Evolutionary conservation across 1,140 invertebrate species (phyloP).

Genomic region (Probaryconus sp.): DNA sequence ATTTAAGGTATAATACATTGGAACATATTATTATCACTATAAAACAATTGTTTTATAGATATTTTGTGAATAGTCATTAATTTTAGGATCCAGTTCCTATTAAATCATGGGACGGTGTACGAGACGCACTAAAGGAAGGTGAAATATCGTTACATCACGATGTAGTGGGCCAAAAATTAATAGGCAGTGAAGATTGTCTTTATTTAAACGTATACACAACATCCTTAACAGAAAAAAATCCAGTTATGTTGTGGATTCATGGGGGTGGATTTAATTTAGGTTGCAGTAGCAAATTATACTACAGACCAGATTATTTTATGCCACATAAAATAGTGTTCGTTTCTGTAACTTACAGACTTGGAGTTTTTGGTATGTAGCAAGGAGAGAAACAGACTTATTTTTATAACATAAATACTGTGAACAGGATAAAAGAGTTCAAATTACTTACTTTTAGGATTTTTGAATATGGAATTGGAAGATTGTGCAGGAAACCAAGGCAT

Average conservation of each 20-base stretch:
- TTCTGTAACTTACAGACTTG: slow-evolving; percentile 82
- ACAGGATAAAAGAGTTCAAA: too few species aligned
- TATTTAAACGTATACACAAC: slow-evolving; percentile 89
- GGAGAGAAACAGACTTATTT: neutral
- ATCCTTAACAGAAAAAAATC: slow-evolving; percentile 75
- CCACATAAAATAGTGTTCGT: slow-evolving; percentile 80
- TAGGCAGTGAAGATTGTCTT: slow-evolving; percentile 86
- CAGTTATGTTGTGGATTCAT: slow-evolving; percentile 86
- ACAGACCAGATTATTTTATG: slow-evolving; percentile 79
- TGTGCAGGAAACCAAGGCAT: slow-evolving; percentile 63
- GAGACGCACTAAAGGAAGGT: slow-evolving; percentile 55
- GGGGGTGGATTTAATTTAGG: slow-evolving; percentile 82
- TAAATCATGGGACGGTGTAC: slow-evolving; percentile 61
- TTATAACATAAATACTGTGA: slow-evolving; percentile 1
- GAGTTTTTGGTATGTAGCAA: slow-evolving; percentile 76
- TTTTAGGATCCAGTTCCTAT: slow-evolving; percentile 61
- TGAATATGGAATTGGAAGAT: slow-evolving; percentile 60
- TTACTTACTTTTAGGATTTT: slow-evolving; percentile 55
- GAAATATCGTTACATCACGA: slow-evolving; percentile 46
- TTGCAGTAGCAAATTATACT: slow-evolving; percentile 74
- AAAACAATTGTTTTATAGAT: too few species aligned
- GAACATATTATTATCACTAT: neutral
- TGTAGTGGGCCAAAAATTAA: slow-evolving; percentile 44
- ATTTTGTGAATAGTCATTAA: neutral
- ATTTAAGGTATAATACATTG: slow-evolving; percentile 78